Evolutionary conservation across 2,797 vertebrate species (phyloP).

Genomic region (Lepus townsendii): DNA sequence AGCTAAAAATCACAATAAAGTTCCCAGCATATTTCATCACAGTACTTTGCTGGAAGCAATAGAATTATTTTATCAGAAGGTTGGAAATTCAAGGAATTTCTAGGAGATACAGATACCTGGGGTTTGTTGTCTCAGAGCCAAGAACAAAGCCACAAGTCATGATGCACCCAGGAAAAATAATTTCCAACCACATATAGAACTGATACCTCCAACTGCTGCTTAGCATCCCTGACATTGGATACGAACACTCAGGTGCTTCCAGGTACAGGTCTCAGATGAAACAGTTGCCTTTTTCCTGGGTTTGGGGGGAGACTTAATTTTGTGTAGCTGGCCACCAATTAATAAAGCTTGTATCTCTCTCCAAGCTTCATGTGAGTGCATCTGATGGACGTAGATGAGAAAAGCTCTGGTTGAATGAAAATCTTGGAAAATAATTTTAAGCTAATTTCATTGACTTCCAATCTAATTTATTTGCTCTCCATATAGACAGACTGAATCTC

Average conservation of each 20-base stretch:
- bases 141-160: conserved; percentile 13
- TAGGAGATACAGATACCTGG: not conserved
- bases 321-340: not conserved
- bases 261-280: not conserved
- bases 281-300: accelerated
- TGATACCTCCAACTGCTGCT: not conserved
- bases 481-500: not conserved
- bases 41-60: not conserved
- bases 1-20: not conserved
- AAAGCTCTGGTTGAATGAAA: not conserved
- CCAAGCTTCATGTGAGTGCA: not conserved
- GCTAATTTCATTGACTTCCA: not conserved
- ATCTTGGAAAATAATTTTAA: conserved; percentile 43
- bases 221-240: not conserved
- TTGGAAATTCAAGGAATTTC: not conserved
- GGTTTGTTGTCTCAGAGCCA: not conserved
- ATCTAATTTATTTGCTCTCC: not conserved
- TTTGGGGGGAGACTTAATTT: not conserved
- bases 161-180: not conserved
- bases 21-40: not conserved
- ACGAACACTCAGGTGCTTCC: not conserved
- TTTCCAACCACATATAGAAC: not conserved
- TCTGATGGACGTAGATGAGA: not conserved
- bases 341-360: not conserved
- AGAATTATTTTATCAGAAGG: not conserved